Conservation (phyloP, 2,113 vertebrate genomes). For the Phoxinus phoxinus region DNA sequence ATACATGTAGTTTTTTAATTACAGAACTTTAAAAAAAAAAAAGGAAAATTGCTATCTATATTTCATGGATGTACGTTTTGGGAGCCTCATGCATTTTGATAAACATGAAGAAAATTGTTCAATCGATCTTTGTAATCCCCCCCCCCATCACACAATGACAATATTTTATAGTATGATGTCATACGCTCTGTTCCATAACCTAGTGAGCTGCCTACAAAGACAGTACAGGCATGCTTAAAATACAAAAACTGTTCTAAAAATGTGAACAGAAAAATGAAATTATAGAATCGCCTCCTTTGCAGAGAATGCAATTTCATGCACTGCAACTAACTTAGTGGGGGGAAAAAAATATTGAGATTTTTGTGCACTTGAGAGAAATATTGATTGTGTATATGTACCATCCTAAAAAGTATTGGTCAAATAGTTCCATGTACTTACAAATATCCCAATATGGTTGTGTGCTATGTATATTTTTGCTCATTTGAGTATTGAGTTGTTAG, state of each 20-base stretch:
- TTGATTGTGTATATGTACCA: background rate
- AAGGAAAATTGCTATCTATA: slow-evolving; percentile 61
- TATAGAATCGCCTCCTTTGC: background rate
- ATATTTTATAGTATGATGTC: slow-evolving; percentile 34
- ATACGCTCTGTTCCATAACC: slow-evolving; percentile 5
- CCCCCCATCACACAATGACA: background rate
- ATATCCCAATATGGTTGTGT: background rate
- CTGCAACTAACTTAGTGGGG: background rate
- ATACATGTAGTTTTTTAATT: slow-evolving; percentile 73
- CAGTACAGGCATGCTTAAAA: background rate
- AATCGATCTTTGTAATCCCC: slow-evolving; percentile 52
- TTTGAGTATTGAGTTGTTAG: background rate
- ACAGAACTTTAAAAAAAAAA: slow-evolving; percentile 69
- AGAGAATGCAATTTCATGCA: background rate
- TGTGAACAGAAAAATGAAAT: background rate
- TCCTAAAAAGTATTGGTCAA: background rate
- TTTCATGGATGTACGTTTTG: slow-evolving; percentile 56
- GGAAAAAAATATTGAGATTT: background rate
- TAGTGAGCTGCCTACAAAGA: slow-evolving; percentile 26
- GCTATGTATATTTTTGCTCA: background rate
- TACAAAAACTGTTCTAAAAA: background rate
- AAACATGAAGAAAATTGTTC: slow-evolving; percentile 56
- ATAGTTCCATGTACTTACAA: background rate
- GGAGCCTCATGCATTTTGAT: slow-evolving; percentile 57
- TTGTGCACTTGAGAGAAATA: background rate